Conservation (phyloP, 1,140 invertebrate genomes). For the Drosophila prosaltans region DNA sequence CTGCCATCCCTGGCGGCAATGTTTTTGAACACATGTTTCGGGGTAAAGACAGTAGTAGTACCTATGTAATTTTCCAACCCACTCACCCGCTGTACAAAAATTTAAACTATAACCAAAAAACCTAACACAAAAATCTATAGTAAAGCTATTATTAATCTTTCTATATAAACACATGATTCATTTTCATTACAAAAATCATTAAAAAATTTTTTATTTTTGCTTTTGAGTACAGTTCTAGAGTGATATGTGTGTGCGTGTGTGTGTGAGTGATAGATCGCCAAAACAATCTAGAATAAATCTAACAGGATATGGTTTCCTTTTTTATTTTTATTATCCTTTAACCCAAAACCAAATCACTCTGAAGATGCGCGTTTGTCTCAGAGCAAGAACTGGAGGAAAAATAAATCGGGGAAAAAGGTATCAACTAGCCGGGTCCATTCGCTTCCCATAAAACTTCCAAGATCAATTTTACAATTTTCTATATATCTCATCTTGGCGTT, state of each 20-base stretch:
- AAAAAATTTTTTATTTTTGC: background rate
- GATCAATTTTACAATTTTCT: background rate
- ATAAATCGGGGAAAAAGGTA: background rate
- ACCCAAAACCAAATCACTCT: slow-evolving; percentile 39
- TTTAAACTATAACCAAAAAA: background rate
- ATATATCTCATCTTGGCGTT: slow-evolving; percentile 3
- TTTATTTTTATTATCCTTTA: background rate
- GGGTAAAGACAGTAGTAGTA: slow-evolving; percentile 59
- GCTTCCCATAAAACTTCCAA: background rate
- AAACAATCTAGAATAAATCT: slow-evolving; percentile 19
- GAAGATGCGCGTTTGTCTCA: slow-evolving; percentile 44
- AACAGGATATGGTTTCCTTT: background rate
- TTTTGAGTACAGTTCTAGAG: background rate
- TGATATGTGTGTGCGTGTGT: slow-evolving; percentile 31
- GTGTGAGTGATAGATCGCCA: slow-evolving; percentile 33
- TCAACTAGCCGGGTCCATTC: background rate
- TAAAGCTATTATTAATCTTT: background rate
- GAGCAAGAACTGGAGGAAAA: slow-evolving; percentile 26
- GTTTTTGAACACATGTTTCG: slow-evolving; percentile 68
- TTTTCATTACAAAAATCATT: background rate
- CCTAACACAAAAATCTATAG: background rate
- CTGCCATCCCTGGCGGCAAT: slow-evolving; percentile 71
- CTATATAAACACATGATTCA: background rate
- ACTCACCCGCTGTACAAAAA: background rate
- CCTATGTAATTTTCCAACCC: background rate